A percentile compares a stretch with the other conserved stretches of the same genome.
phyloP scores from a whole-genome alignment of 2,888 invertebrate species.

The Nipponacmea schrenckii region DNA sequence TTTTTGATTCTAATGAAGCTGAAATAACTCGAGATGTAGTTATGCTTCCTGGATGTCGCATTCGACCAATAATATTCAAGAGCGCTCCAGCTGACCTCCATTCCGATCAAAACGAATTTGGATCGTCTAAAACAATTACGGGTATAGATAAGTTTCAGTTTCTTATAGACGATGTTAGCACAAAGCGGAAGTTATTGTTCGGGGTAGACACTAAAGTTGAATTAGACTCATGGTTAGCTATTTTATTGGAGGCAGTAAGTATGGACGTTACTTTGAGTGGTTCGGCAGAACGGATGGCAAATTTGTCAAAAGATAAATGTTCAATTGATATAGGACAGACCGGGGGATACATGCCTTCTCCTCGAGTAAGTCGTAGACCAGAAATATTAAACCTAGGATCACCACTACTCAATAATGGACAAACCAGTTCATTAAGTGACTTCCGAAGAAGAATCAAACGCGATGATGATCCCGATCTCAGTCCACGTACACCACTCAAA shows the following conservation, averaged over 20 bases:
- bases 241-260: constrained; percentile 40
- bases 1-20: constrained; percentile 45
- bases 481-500: constrained; percentile 39
- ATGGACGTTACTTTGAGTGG: constrained; percentile 34
- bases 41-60: constrained; percentile 50
- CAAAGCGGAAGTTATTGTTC: constrained; percentile 45
- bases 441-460: constrained; percentile 17
- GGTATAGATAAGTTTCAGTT: constrained; percentile 51
- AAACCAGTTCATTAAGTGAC: constrained; percentile 7
- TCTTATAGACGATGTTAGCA: constrained; percentile 47
- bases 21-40: constrained; percentile 46
- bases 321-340: constrained; percentile 12
- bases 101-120: not conserved
- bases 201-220: constrained; percentile 41
- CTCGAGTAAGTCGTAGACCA: constrained; percentile 5
- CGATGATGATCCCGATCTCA: constrained; percentile 34
- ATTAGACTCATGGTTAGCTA: constrained; percentile 43
- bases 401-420: not conserved
- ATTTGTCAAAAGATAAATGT: constrained; percentile 9
- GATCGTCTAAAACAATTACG: constrained; percentile 40
- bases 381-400: not conserved
- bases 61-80: constrained; percentile 48
- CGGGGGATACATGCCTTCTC: constrained; percentile 23
- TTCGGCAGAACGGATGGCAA: not conserved
- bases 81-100: constrained; percentile 40